Base-by-base conservation (phyloP, 1,140 invertebrate species). In the Calosoma granatense region DNA sequence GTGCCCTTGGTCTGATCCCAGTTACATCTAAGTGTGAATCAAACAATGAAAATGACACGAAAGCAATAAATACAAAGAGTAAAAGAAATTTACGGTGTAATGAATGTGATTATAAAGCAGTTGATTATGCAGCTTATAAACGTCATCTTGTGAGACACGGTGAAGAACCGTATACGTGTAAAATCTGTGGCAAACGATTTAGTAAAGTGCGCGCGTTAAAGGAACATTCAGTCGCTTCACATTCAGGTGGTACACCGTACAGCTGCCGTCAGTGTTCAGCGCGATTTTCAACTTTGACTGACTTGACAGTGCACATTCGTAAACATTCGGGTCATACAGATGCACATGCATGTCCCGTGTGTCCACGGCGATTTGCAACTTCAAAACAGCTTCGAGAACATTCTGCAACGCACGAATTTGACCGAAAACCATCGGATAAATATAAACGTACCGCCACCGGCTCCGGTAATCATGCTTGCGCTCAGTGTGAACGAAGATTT, bases 271-370 rank as follows among this genome's bases (percentile, higher is more conserved):
- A 51, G n/a, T 56, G 55, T 22, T 15, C 43, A 19, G 4, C 15
- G 20, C 11, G 14, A 1, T 56, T 51, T 30, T 15, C 19, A 51
- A 12, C 54, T 15, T 17, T 58, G 15, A 36, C 58, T 1, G 21
- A 19, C 17, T 58, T 60, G 19, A 55, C 30, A 19, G 56, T 55
- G 4, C 59, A 60, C 22, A 23, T 60, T 22, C 14, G 59, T 15
- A 20, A 21, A 52, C 59, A 60, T 53, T 52, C 30, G 12, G 67
- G 67, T 2, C 67, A 68, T 17, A 47, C 41, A 58, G 47, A 61
- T 15, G 67, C 66, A 0, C 67, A 65, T 54, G 53, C 47, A 0
- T 70, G 68, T 39, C 56, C 53, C 55, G 66, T 66, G 47, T 70
- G 68, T 43, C 56, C 3, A 22, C 12, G 2, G 11, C 1, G 22